phyloP scores from a whole-genome alignment of 1,140 invertebrate genomes.

The Pantala flavescens region DNA sequence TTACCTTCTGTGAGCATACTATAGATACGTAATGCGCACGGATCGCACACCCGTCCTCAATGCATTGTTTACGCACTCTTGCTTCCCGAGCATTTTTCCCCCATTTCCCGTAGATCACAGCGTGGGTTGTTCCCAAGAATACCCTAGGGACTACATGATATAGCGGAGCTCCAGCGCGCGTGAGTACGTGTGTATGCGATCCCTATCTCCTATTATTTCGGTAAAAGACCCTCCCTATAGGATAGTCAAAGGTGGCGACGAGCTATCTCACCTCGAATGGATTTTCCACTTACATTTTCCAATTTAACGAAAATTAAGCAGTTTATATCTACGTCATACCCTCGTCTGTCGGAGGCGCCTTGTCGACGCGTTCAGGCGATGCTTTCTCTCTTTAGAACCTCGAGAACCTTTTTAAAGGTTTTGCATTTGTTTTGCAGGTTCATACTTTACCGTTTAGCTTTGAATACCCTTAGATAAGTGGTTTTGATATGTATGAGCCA shows the following conservation, averaged over 20 bases:
- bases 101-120: neutral
- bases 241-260: neutral
- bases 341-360: neutral
- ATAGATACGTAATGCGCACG: too few species aligned
- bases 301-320: neutral
- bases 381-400: neutral
- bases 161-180: neutral
- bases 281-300: neutral
- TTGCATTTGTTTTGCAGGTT: too few species aligned
- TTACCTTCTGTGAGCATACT: too few species aligned
- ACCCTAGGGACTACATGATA: neutral
- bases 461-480: too few species aligned
- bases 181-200: neutral
- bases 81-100: neutral
- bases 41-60: neutral
- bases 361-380: neutral
- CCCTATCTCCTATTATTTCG: neutral
- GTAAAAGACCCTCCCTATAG: neutral
- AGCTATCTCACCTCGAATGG: neutral
- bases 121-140: neutral
- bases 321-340: neutral
- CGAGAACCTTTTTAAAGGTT: too few species aligned
- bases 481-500: too few species aligned
- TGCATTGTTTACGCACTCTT: neutral
- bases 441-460: too few species aligned